Evolutionary conservation across 2,113 vertebrate genomes (phyloP), one percentile per base, ranked within the genome.

Genomic region (Tyrannus savana): DNA sequence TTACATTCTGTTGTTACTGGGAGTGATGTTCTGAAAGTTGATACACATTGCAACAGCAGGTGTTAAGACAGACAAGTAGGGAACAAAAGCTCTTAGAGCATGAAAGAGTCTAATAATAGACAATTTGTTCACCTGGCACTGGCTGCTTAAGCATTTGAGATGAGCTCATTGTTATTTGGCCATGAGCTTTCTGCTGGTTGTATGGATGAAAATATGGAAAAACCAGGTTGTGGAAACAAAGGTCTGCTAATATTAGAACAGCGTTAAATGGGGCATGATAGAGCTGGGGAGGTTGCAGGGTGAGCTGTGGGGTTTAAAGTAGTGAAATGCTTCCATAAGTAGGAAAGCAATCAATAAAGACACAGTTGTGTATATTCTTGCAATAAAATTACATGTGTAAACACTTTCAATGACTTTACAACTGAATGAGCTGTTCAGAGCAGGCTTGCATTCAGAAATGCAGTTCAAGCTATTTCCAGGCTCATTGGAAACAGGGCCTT

Each of bases 101-200:
- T 87, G 82, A 90, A 95, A 90, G 95, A 93, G 90, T 93, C 95
- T 97, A 98, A 97, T 93, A 97, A 97, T 96, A 97, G 96, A 95
- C 64, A 93, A 94, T 95, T 95, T 97, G 91, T 95, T 97, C 92
- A 97, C 95, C 96, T 97, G 97, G 86, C 94, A 92, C 67, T 91
- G 71, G 31, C 49, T 95, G 58, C 22, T 72, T 94, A 93, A 83
- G 90, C 91, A 82, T 96, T 97, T 84, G 76, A 76, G 83, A 97
- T 97, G 96, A 97, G 94, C 87, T 97, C 96, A 96, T 92, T 97
- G 84, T 97, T 97, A 94, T 87, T 94, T 95, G 95, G 96, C 50
- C 71, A 79, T 91, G 86, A 95, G 95, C n/a, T 89, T 95, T 92
- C 78, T 95, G 58, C 58, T 93, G 60, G 78, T 96, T 28, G 1